phyloP scores from a whole-genome alignment of 2,888 invertebrate genomes.

The Scotopteryx bipunctaria region DNA sequence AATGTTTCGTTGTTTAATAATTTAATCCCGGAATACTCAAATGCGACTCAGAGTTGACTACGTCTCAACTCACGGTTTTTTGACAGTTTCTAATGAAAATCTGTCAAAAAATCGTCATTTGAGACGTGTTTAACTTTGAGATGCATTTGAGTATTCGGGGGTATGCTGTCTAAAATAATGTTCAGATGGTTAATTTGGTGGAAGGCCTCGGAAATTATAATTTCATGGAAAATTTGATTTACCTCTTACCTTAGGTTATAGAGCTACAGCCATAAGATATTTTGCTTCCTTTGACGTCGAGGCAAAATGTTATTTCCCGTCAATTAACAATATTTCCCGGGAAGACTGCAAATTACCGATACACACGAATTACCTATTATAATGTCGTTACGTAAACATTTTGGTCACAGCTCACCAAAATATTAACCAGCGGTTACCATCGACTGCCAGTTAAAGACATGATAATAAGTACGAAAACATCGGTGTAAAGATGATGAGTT shows the following conservation, averaged over 20 bases:
- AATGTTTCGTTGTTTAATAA: too few species aligned
- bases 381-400: background rate
- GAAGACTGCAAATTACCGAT: constrained; percentile 32
- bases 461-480: too few species aligned
- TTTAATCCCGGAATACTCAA: too few species aligned
- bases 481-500: too few species aligned
- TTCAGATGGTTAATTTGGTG: background rate
- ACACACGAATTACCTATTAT: background rate
- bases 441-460: too few species aligned
- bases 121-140: too few species aligned
- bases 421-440: background rate
- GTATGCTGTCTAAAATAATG: too few species aligned
- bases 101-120: too few species aligned
- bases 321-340: constrained; percentile 37
- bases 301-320: constrained; percentile 38
- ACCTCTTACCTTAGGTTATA: constrained; percentile 25
- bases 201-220: constrained; percentile 7
- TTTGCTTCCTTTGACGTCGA: constrained; percentile 37
- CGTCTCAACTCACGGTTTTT: too few species aligned
- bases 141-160: too few species aligned
- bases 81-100: too few species aligned
- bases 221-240: constrained; percentile 24
- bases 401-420: background rate
- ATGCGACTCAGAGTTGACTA: too few species aligned
- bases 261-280: constrained; percentile 29